Evolutionary conservation across 2,113 vertebrate genomes (phyloP), one percentile per base, ranked within the genome.

Genomic region (Calidris pugnax): DNA sequence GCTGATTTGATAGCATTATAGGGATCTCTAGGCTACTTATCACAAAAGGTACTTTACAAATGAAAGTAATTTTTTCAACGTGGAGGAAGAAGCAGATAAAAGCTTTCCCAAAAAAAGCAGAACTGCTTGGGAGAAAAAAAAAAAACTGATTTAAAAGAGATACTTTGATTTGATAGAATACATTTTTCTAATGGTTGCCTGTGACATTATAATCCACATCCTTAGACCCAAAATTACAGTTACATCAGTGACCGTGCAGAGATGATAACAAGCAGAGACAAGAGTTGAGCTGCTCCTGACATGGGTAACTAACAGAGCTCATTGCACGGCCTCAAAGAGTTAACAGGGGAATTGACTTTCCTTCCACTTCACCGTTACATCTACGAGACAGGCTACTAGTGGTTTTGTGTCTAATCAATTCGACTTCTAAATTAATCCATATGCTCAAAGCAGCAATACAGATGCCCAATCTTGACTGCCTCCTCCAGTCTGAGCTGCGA

Each of bases 401-500:
- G 37, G 0, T 60, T 85, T 62, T 23, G 12, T 66, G 37, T 55
- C 16, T 55, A 37, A 76, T 9, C 45, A 55, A 13, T 95, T 80
- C 77, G 79, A 32, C 72, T 67, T 88, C 82, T 86, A 73, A 88
- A 81, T 71, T 63, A 86, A 78, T 30, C 67, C 92, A 86, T 84
- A 77, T 47, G 72, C 72, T 95, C 72, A n/a, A 83, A 66, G 88
- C 12, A 90, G 64, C 28, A 66, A 81, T 84, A 37, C 30, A 87
- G 86, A 76, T 59, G 41, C 53, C 72, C 81, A 27, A 77, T 55
- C 55, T 24, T 63, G 45, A 81, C 76, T 84, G 72, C 64, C 68
- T 95, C 64, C 89, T 84, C 85, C 91, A 89, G 67, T 28, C n/a
- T 83, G 63, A 92, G 91, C 37, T 55, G 50, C 80, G 75, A 80